phyloP scores from a whole-genome alignment of 2,888 invertebrate genomes.

The Lasioglossum leucozonium region DNA sequence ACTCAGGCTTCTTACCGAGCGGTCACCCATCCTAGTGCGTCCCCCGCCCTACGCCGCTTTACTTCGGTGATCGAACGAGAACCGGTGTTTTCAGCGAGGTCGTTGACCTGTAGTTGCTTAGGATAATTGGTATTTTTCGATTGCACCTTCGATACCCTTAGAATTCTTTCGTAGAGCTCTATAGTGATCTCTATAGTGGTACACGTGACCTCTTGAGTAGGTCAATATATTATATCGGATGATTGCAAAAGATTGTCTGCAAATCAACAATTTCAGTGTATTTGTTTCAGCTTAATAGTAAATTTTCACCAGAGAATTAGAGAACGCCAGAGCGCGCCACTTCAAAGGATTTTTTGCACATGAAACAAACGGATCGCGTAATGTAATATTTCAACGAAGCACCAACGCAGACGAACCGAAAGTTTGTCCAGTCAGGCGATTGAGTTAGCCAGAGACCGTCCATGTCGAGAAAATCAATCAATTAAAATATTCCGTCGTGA shows the following conservation, averaged over 20 bases:
- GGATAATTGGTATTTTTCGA: neutral
- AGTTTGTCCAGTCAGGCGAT: slow-evolving; percentile 2
- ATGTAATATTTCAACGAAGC: slow-evolving; percentile 8
- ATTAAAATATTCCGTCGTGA: slow-evolving; percentile 23
- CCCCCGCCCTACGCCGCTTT: too few species aligned
- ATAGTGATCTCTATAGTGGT: too few species aligned
- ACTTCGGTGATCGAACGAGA: too few species aligned
- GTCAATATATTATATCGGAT: too few species aligned
- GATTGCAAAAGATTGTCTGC: too few species aligned
- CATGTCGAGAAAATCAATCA: slow-evolving; percentile 14
- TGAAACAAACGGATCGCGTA: neutral
- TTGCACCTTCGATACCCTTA: too few species aligned
- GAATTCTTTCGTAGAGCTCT: too few species aligned
- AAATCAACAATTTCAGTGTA: too few species aligned
- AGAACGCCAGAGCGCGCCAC: neutral
- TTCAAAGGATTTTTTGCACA: neutral
- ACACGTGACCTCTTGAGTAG: too few species aligned
- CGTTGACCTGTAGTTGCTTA: neutral
- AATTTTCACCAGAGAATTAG: neutral
- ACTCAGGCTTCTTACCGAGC: too few species aligned
- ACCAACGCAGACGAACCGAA: slow-evolving; percentile 9
- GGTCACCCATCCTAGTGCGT: too few species aligned
- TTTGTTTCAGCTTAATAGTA: neutral
- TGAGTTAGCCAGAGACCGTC: neutral
- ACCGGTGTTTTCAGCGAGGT: too few species aligned